Conservation (phyloP, 92 coral and sea anemone genomes). For the Parazoanthus atlanticus region DNA sequence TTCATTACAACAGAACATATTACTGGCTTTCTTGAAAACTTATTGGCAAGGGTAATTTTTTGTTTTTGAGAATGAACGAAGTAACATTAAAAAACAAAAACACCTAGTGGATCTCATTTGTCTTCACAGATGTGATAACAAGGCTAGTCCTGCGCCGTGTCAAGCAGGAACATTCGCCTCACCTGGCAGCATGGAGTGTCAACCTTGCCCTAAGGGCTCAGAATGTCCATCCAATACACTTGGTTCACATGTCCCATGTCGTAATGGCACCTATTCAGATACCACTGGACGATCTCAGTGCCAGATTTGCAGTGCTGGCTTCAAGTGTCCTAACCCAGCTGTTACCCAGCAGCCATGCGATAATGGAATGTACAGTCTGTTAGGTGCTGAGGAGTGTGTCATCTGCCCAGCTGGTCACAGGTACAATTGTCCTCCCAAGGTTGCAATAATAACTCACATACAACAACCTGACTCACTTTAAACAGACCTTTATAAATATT, state of each 20-base stretch:
- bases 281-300: slow-evolving; percentile 61
- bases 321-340: slow-evolving; percentile 63
- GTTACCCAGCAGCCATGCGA: slow-evolving; percentile 39
- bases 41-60: too few relatives aligned
- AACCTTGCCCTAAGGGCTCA: slow-evolving; percentile 77
- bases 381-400: slow-evolving; percentile 31
- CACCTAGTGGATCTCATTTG: background rate
- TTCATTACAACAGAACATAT: too few relatives aligned
- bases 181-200: slow-evolving; percentile 52
- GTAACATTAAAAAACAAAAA: too few relatives aligned
- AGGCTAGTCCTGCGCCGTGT: slow-evolving; percentile 30
- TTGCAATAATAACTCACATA: background rate
- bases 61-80: too few relatives aligned
- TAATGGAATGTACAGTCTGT: slow-evolving; percentile 45
- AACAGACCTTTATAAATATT: too few relatives aligned
- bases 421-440: background rate
- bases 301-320: slow-evolving; percentile 76
- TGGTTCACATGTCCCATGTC: slow-evolving; percentile 60
- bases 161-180: slow-evolving; percentile 51
- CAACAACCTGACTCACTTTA: background rate
- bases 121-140: slow-evolving; percentile 25
- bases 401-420: slow-evolving; percentile 49
- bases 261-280: slow-evolving; percentile 77
- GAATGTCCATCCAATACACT: slow-evolving; percentile 68
- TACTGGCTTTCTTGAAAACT: too few relatives aligned